Evolutionary conservation across 2,888 invertebrate species (phyloP), one percentile per base, ranked within the genome.

Genomic region (Autographa gamma): DNA sequence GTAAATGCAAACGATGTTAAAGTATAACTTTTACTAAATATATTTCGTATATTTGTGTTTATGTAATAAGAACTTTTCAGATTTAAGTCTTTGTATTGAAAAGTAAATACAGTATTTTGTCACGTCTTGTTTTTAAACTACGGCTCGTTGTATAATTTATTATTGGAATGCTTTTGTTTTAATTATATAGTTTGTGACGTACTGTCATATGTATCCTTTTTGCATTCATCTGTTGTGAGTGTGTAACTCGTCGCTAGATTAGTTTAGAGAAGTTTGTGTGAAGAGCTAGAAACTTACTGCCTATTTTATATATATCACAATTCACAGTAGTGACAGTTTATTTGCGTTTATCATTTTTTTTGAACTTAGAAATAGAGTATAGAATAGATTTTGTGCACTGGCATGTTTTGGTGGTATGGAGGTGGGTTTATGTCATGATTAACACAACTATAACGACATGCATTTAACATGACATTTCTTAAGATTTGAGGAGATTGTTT

Each of bases 381-480:
- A 67, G 74, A 71, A 74, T 72, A 66, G 52, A 74, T 74, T 84
- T 81, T 83, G 73, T 90, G 92, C 92, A 91, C 89, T 87, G 84
- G 92, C 93, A 93, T 93, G 92, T 85, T 73, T 77, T 88, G 89
- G 90, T 93, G 92, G 91, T 90, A 88, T 84, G 92, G 93, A 89
- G 94, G 94, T 95, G 95, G 95, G 95, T 95, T 95, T 94, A 95
- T 95, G 94, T 93, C 84, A 90, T 92, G 84, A 90, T 91, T 94
- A 94, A 93, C 92, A 92, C 86, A 79, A 85, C 75, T 81, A 74
- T 77, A 76, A 80, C 65, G 79, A 79, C 69, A 73, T 82, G 87
- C 89, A 88, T 89, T 89, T 92, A 93, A 92, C 90, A 90, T 84
- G 84, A 79, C 81, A 78, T 77, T 76, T 84, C 85, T 85, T 90